Evolutionary conservation across 1,140 invertebrate species (phyloP), one percentile per base, ranked within the genome.

Genomic region (Drosophila teissieri): DNA sequence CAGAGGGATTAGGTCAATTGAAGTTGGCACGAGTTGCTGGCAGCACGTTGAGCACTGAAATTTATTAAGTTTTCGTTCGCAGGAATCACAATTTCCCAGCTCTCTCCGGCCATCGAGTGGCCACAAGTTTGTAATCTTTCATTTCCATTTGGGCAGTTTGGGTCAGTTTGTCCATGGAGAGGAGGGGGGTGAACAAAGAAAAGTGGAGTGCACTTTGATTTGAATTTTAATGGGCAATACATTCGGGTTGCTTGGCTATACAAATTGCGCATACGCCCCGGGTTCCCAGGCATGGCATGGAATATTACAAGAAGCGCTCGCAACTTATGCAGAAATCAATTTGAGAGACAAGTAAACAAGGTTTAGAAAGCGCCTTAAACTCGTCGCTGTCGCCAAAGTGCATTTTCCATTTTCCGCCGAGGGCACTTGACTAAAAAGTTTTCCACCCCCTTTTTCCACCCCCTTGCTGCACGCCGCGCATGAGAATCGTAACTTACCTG

Each of bases 401-500:
- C 84, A 84, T 60, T 49, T 55, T 22, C 51, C 48, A 70, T 48
- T 42, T 24, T 62, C 53, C 53, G 37, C 74, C 48, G 31, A 40
- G 46, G 67, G 70, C 83, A 68, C 80, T 84, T 75, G 65, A 24
- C 65, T 53, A 34, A 60, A 58, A 78, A 72, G 80, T 82, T 78
- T 74, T 58, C 52, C 55, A 24, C 24, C 24, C 24, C 24, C 24
- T 0, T 19, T 19, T 19, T 36, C 14, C 17, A 2, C 19, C 44
- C 2, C 12, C 22, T 0, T 24, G n/a, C 3, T 24, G 12, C 48
- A 15, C 22, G 34, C 31, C 3, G 42, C 19, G 31, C 45, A 56
- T 36, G 34, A n/a, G 62, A 22, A 15, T 31, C 31, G 37, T 19
- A 68, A 78, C 76, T 91, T 91, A 92, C 91, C 91, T 90, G 91